Evolutionary conservation across 2,113 vertebrate genomes (phyloP).

Genomic region (Oxyura jamaicensis): DNA sequence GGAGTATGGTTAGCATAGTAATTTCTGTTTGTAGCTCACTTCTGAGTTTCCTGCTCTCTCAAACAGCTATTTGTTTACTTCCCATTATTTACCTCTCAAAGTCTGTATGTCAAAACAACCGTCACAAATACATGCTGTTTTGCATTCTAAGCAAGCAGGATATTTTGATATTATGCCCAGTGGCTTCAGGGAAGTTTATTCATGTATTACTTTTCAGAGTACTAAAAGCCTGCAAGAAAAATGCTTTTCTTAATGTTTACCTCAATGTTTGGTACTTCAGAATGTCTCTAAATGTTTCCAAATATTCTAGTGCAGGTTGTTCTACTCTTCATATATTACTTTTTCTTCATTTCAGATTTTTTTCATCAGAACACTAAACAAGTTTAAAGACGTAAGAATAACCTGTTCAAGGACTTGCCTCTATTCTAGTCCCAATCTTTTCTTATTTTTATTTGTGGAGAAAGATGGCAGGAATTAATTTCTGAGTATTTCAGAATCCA

Average conservation of each 20-base stretch:
- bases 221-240: slow-evolving; percentile 1
- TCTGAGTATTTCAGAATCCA: background rate
- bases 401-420: background rate
- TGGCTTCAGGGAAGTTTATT: slow-evolving; percentile 32
- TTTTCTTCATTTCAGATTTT: background rate
- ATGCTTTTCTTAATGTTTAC: background rate
- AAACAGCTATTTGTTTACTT: background rate
- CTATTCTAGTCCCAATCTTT: background rate
- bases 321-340: background rate
- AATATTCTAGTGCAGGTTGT: background rate
- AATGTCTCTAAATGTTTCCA: slow-evolving; percentile 19
- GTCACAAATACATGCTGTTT: background rate
- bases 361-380: background rate
- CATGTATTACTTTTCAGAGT: background rate
- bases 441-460: background rate
- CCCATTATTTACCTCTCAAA: background rate
- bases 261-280: slow-evolving; percentile 41
- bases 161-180: slow-evolving; percentile 5
- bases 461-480: background rate
- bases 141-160: background rate
- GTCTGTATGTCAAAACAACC: background rate
- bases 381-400: background rate
- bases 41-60: background rate
- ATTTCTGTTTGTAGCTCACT: background rate
- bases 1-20: background rate